Conservation (phyloP, 2,797 vertebrate species). For the Liasis olivaceus region DNA sequence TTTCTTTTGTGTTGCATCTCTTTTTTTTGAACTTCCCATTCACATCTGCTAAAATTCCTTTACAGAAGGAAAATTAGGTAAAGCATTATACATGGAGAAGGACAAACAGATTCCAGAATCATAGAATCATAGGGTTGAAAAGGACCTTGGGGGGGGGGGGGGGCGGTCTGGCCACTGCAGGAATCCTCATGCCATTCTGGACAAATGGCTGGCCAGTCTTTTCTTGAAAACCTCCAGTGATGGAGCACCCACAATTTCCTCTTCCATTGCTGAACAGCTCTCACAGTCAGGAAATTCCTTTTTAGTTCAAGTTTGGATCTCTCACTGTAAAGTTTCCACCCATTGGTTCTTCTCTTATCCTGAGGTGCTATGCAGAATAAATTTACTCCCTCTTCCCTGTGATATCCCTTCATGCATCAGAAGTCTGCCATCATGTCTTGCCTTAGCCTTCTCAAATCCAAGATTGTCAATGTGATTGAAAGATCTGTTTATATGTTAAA, state of each 20-base stretch:
- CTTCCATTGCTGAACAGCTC: not conserved
- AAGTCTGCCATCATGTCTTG: not conserved
- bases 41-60: no score
- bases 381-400: not conserved
- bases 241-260: not conserved
- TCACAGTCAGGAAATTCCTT: not conserved
- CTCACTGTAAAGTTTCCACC: not conserved
- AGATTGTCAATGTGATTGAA: not conserved
- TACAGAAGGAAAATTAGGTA: no score
- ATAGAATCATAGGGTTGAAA: no score
- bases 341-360: not conserved
- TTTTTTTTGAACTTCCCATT: no score
- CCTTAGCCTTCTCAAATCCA: not conserved
- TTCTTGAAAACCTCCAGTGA: no score
- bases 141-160: no score
- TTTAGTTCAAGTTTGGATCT: not conserved
- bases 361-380: not conserved
- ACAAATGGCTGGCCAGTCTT: not conserved
- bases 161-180: not conserved
- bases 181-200: not conserved
- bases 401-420: not conserved
- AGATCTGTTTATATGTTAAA: not conserved
- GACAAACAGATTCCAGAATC: no score
- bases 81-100: no score
- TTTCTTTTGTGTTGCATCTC: no score